These are phyloP conservation scores for Drosophila nasuta DNA, from an alignment of 1,140 invertebrate species.

Conservation along the genomic window DNA sequence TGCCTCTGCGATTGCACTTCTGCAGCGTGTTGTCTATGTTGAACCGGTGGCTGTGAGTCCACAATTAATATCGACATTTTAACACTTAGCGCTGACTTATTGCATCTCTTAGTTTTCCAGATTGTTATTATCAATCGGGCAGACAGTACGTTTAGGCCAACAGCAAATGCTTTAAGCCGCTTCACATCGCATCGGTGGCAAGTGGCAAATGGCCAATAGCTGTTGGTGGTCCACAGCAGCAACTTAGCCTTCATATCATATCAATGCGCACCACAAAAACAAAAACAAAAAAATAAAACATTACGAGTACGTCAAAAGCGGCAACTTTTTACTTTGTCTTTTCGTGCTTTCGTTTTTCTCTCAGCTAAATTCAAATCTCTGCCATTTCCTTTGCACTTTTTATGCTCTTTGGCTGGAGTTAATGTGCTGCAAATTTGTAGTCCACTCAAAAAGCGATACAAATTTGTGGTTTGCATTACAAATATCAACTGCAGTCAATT, in stretches of 20 bases:
- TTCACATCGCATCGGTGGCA: conserved; percentile 9
- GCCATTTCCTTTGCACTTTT: conserved; percentile 47
- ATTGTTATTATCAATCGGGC: conserved; percentile 77
- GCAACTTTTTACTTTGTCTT: conserved; percentile 41
- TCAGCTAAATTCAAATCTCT: conserved; percentile 26
- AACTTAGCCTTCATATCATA: conserved; percentile 50
- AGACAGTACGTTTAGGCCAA: conserved; percentile 37
- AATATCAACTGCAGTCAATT: background rate
- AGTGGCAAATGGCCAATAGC: conserved; percentile 33
- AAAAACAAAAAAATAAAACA: background rate
- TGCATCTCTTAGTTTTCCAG: conserved; percentile 75
- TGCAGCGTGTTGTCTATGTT: conserved; percentile 5
- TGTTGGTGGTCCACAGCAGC: conserved; percentile 37
- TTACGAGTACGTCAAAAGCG: conserved; percentile 41
- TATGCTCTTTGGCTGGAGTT: conserved; percentile 43
- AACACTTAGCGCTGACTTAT: conserved; percentile 82
- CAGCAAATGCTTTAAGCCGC: background rate
- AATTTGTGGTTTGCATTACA: background rate
- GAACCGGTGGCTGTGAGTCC: conserved; percentile 55
- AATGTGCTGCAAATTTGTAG: conserved; percentile 69
- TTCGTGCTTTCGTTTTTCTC: conserved; percentile 31
- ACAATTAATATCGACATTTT: conserved; percentile 84
- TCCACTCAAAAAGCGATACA: conserved; percentile 9
- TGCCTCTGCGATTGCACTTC: conserved; percentile 24
- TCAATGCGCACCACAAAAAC: conserved; percentile 35